Percentiles rank a stretch among this genome's conserved stretches.
Evolutionary conservation across 1,140 invertebrate species (phyloP).

Genomic region (Zaprionus davidi): DNA sequence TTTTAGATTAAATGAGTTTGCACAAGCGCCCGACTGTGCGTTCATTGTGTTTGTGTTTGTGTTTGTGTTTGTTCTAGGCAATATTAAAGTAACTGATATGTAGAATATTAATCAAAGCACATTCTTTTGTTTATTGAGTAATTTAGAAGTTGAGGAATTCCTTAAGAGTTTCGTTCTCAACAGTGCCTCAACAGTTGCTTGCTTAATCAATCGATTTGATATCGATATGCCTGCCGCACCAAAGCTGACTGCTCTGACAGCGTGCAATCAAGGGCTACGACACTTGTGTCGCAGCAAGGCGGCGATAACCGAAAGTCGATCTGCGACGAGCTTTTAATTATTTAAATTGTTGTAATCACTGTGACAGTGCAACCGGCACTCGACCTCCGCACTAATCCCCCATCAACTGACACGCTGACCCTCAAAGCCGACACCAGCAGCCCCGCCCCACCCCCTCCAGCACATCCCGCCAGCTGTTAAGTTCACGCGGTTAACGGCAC

Average conservation of each 20-base stretch:
- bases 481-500: slow-evolving; percentile 47
- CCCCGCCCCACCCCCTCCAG: neutral
- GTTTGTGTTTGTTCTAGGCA: neutral
- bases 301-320: neutral
- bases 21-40: neutral
- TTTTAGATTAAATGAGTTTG: neutral
- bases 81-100: neutral
- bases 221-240: neutral
- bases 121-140: neutral
- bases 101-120: neutral
- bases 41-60: neutral
- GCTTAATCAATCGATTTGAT: neutral
- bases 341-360: slow-evolving; percentile 27
- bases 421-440: slow-evolving; percentile 9
- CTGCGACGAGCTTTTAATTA: slow-evolving; percentile 21
- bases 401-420: slow-evolving; percentile 38
- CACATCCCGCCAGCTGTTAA: slow-evolving; percentile 33
- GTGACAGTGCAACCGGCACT: slow-evolving; percentile 12
- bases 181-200: neutral
- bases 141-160: neutral
- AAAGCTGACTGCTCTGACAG: slow-evolving; percentile 11
- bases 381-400: slow-evolving; percentile 24
- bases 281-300: neutral
- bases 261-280: neutral
- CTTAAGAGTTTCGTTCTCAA: neutral